Base-by-base conservation (phyloP, 2,888 invertebrate species). In the Mactromeris polynyma region DNA sequence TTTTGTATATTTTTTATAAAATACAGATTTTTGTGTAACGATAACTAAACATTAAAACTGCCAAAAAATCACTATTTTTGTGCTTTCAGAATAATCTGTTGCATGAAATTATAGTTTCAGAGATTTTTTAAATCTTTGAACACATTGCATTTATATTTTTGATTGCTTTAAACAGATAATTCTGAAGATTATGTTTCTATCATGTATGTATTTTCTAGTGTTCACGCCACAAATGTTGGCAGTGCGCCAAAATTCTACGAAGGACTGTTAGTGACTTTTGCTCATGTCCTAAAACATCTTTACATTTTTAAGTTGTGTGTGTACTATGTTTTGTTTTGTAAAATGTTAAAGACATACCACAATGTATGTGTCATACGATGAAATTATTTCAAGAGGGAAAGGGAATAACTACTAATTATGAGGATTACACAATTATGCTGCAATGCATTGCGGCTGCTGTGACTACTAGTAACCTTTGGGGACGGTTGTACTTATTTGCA, bases 221-320 rank as follows among this genome's bases (percentile, higher is more conserved):
- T 64, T 64, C 58, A 64, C 26, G 9, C 9, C 3, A 64, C 26
- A 64, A 26, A 26, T 64, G n/a, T 64, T 64, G 58, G 58, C 26
- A n/a, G 6, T 64, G 26, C 11, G 58, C 26, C 58, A 4, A 64
- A 46, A 64, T n/a, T 64, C 58, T 73, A 73, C 33, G 73, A 73
- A 73, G 73, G 73, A 73, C 73, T 19, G 33, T 7, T 36, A 73
- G 73, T 33, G 73, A 73, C 36, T 73, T 73, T 73, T 73, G 73
- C 73, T 73, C 36, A 19, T 73, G 73, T 73, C 73, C 73, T 73
- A 73, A 73, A 73, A 1, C 36, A 73, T 73, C 73, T 73, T 33
- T 33, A 73, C 36, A 73, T 36, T 19, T 73, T 33, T 73, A 2
- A n/a, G n/a, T n/a, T 73, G 17, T 33, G 73, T 73, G 26, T 33